A percentile compares a stretch with the other conserved stretches of the same genome.
These are phyloP conservation scores for Barnardius zonarius DNA, from an alignment of 2,113 vertebrate species.

Conservation along the genomic window DNA sequence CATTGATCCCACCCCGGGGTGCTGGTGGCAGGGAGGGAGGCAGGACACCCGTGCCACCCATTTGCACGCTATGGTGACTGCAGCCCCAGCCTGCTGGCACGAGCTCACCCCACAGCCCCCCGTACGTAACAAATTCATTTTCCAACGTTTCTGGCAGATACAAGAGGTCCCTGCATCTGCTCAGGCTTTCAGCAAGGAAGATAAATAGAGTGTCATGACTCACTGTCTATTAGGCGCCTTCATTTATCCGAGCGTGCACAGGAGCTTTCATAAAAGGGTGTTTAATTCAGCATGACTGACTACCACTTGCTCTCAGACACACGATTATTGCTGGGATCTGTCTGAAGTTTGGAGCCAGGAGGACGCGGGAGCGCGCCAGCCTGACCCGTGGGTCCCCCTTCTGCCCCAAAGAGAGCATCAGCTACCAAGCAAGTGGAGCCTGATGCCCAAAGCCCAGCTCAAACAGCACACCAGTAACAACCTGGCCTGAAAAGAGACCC, in stretches of 20 bases:
- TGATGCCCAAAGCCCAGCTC: background rate
- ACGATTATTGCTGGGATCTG: background rate
- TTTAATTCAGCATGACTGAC: background rate
- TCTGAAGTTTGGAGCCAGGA: background rate
- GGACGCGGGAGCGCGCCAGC: background rate
- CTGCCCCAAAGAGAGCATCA: background rate
- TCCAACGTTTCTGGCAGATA: background rate
- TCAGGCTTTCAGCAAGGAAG: conserved; percentile 1
- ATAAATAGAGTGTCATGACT: background rate
- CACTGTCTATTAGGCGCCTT: background rate
- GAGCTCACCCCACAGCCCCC: background rate
- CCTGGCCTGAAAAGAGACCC: background rate
- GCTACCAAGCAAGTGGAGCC: accelerated
- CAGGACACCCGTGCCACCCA: background rate
- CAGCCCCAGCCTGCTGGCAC: background rate
- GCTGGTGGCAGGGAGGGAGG: background rate
- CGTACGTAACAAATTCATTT: background rate
- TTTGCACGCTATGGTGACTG: accelerated
- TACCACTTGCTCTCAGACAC: background rate
- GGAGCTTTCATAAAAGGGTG: background rate
- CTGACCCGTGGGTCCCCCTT: background rate
- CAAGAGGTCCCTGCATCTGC: conserved; percentile 12
- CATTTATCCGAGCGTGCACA: background rate
- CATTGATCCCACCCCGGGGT: accelerated
- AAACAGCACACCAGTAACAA: background rate